Conservation (phyloP, 2,888 invertebrate species). For the Neoscelio sp. region DNA sequence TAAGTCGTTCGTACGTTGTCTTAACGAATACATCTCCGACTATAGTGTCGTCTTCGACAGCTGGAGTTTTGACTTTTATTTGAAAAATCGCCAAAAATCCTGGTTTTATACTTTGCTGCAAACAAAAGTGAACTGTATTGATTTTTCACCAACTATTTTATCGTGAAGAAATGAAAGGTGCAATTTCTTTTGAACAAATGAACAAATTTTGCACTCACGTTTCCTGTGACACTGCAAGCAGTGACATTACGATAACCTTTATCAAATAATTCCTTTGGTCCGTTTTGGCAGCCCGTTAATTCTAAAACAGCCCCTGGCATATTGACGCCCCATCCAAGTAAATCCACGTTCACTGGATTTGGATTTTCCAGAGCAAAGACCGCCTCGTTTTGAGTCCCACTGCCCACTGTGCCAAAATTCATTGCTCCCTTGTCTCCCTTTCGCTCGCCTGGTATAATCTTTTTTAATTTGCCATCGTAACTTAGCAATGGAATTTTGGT, state of each 20-base stretch:
- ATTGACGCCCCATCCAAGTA: constrained; percentile 86
- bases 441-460: constrained; percentile 79
- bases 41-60: constrained; percentile 87
- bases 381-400: constrained; percentile 87
- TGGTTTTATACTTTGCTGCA: constrained; percentile 85
- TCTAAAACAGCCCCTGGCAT: constrained; percentile 85
- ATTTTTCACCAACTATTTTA: no score
- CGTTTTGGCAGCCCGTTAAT: constrained; percentile 86
- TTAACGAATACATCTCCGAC: constrained; percentile 89
- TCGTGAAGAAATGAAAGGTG: constrained; percentile 59
- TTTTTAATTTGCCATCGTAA: constrained; percentile 88
- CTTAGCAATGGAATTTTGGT: constrained; percentile 88
- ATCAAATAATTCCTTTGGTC: constrained; percentile 80
- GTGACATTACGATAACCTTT: constrained; percentile 80
- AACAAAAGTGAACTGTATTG: no score
- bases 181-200: constrained; percentile 11
- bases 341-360: constrained; percentile 89
- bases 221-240: constrained; percentile 80
- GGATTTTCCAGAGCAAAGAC: constrained; percentile 89
- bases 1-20: constrained; percentile 88
- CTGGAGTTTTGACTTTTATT: constrained; percentile 88
- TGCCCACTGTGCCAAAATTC: constrained; percentile 87
- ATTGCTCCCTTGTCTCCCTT: constrained; percentile 82
- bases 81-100: constrained; percentile 89
- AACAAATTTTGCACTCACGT: constrained; percentile 72